A percentile compares a stretch with the other conserved stretches of the same genome.
Evolutionary conservation across 2,888 invertebrate species (phyloP).

Genomic region (Lasioglossum villosulum): DNA sequence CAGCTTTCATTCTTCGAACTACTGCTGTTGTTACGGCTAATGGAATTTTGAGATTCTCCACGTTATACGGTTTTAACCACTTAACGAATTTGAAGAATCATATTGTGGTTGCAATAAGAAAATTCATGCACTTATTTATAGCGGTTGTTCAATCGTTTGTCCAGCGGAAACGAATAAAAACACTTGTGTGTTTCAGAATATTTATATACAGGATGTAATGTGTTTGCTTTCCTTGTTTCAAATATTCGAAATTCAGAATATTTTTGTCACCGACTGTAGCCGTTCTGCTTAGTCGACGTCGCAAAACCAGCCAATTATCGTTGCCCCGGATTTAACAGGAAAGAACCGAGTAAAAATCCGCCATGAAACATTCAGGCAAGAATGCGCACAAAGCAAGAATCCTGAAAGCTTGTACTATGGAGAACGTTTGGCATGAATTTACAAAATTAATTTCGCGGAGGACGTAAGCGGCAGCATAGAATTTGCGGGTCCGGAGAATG

Average conservation of each 20-base stretch:
- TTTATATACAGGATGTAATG: not conserved
- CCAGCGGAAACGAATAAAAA: no score
- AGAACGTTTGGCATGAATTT: slow-evolving; percentile 21
- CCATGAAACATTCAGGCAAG: not conserved
- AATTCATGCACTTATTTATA: not conserved
- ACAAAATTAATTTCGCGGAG: slow-evolving; percentile 24
- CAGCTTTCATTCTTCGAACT: slow-evolving; percentile 5
- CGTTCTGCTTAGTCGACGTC: not conserved
- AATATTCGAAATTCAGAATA: not conserved
- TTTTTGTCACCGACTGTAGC: not conserved
- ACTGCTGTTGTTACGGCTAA: not conserved
- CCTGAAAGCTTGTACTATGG: not conserved
- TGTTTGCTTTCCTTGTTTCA: not conserved
- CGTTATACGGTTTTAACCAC: no score
- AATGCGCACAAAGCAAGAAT: slow-evolving; percentile 7
- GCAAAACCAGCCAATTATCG: not conserved
- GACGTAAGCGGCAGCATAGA: slow-evolving; percentile 9
- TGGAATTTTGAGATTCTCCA: not conserved
- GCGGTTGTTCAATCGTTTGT: not conserved
- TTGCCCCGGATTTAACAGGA: not conserved
- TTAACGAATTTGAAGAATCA: not conserved
- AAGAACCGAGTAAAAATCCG: not conserved
- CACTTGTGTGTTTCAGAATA: no score
- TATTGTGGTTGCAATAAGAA: not conserved
- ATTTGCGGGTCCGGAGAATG: not conserved